Base-by-base conservation (phyloP, 2,797 vertebrate species). In the Leptoclinus maculatus region DNA sequence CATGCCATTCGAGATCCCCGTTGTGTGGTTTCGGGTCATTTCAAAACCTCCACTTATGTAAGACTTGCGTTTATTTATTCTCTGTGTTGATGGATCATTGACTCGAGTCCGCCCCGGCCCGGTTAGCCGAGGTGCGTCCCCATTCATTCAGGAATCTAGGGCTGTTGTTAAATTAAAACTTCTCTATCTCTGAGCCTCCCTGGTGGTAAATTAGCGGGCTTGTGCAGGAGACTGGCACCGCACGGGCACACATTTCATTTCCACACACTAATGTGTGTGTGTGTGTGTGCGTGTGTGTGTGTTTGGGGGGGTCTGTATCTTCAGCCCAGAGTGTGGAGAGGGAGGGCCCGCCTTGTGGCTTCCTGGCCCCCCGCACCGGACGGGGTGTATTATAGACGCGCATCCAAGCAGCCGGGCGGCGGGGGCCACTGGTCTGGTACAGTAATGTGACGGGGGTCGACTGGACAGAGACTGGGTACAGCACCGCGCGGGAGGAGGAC, bases 301-400 rank as follows among this genome's bases (percentile, higher is more conserved):
- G n/a, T n/a, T n/a, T n/a, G 34, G 41, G 13, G 25, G 1, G 27
- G 39, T 23, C 53, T 19, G 73, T 64, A 76, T 66, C 74, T 86
- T 89, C 83, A 84, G 82, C 60, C 29, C 57, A 36, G 82, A 83
- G 79, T 76, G 78, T 71, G 63, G 85, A 76, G 32, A 34, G 12
- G 80, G 82, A 87, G 86, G 87, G 70, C 87, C 92, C 91, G 92
- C 90, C 93, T 90, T 76, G 85, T 86, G 84, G 92, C 91, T 94
- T 94, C 92, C 93, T 94, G 89, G 87, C 88, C 83, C 84, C 87
- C 72, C 74, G 78, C 85, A 76, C 76, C 72, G 84, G 83, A 85
- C 87, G 83, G 85, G 49, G 78, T 88, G 87, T 83, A 76, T 87
- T 84, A 80, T 82, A 92, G 88, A 92, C 88, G 91, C 87, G 86